Conservation (phyloP, 2,888 invertebrate species). For the Halocaridina rubra region DNA sequence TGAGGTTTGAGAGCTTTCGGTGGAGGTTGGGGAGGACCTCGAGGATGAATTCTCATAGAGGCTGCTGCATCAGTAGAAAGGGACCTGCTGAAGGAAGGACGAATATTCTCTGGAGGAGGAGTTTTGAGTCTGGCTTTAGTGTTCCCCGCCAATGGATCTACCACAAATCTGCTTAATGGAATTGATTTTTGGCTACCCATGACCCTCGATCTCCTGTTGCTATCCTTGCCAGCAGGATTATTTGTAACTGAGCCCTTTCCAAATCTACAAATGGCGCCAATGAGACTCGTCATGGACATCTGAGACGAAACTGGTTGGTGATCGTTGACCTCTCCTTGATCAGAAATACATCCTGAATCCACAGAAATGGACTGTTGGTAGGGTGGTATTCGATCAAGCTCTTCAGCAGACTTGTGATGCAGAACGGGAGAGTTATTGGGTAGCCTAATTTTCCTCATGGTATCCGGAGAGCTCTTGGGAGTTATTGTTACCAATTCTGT, state of each 20-base stretch:
- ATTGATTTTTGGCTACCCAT: conserved; percentile 43
- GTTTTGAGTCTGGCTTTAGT: conserved; percentile 10
- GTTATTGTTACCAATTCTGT: conserved; percentile 53
- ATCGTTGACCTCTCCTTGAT: conserved; percentile 15
- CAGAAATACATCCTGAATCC: conserved; percentile 54
- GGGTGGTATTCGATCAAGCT: conserved; percentile 21
- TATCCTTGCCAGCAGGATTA: neutral
- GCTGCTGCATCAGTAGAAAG: conserved; percentile 23
- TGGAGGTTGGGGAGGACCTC: conserved; percentile 6
- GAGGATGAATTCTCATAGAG: neutral
- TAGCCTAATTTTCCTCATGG: conserved; percentile 42
- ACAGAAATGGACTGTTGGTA: conserved; percentile 54
- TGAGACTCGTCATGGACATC: conserved; percentile 52
- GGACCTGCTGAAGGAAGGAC: conserved; percentile 29
- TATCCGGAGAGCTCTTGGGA: conserved; percentile 54
- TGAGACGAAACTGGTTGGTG: conserved; percentile 5
- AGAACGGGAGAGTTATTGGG: conserved; percentile 44
- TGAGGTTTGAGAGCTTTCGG: conserved; percentile 23
- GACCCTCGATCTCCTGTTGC: neutral
- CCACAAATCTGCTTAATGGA: conserved; percentile 52
- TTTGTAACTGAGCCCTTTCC: neutral
- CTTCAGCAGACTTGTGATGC: conserved; percentile 33
- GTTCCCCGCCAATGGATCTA: conserved; percentile 48
- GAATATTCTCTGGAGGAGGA: conserved; percentile 21
- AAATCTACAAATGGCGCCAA: conserved; percentile 23